Evolutionary conservation across 2,888 invertebrate genomes (phyloP).

Genomic region (Mechanitis messenoides): DNA sequence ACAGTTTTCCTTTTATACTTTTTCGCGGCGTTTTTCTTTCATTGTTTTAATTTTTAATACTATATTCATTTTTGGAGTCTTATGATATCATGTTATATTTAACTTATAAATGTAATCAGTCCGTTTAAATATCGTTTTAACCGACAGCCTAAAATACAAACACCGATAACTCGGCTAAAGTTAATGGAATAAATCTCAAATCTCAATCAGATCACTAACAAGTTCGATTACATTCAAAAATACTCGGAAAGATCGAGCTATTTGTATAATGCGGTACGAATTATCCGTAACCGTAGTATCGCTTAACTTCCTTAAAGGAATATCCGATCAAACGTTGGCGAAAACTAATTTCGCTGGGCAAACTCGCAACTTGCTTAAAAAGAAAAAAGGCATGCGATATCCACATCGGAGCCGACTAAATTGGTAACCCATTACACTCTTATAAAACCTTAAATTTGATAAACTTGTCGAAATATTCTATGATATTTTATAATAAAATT

Average conservation of each 20-base stretch:
- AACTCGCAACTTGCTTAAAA: conserved; percentile 65
- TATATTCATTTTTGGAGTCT: conserved; percentile 13
- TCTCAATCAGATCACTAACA: conserved; percentile 40
- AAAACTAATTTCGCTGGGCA: conserved; percentile 72
- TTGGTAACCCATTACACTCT: conserved; percentile 67
- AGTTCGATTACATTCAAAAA: conserved; percentile 48
- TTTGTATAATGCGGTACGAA: conserved; percentile 51
- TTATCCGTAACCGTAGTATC: conserved; percentile 48
- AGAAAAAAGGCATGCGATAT: conserved; percentile 47
- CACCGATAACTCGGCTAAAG: conserved; percentile 18
- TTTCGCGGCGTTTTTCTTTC: conserved; percentile 24
- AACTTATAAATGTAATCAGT: not conserved
- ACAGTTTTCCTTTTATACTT: conserved; percentile 27
- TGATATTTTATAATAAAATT: conserved; percentile 2
- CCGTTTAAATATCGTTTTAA: not conserved
- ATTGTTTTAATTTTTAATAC: conserved; percentile 26
- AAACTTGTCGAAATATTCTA: conserved; percentile 17
- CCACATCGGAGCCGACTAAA: conserved; percentile 57
- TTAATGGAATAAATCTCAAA: conserved; percentile 20
- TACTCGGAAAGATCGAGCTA: conserved; percentile 37
- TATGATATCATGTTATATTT: not conserved
- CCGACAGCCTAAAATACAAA: not conserved
- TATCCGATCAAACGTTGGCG: conserved; percentile 71
- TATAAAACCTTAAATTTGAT: conserved; percentile 46
- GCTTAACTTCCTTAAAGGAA: conserved; percentile 69